Base-by-base conservation (phyloP, 2,113 vertebrate species). In the Vulpes lagopus region DNA sequence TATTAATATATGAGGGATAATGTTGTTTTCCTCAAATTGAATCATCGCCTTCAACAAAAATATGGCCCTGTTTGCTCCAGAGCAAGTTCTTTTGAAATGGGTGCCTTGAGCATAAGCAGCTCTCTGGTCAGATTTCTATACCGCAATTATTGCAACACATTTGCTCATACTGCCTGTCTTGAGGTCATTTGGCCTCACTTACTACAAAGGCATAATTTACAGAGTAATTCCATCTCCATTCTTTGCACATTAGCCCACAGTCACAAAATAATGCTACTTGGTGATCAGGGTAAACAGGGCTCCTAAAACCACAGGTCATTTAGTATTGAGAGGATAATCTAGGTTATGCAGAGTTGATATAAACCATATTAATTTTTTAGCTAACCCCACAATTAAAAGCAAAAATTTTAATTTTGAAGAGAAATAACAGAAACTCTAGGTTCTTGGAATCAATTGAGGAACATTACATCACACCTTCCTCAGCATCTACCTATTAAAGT, bases 181-280 rank as follows among this genome's bases (percentile, higher is more conserved):
- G 16, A 35, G 73, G 59, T 51, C 67, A 43, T 32, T 49, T 35
- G 83, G 64, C 35, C 51, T 59, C 38, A 43, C 83, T 89, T 90
- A 96, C 27, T 78, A 95, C 69, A 85, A 95, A 73, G 15, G 15
- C 27, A 27, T 87, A 16, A 55, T 92, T 81, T 67, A 88, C 79
- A 43, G 71, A 87, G 91, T 84, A 88, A 92, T 55, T 84, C 35
- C 51, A 22, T 38, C 38, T 73, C 78, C 76, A 8, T 53, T 83
- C 89, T 79, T 51, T 65, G 17, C 57, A 76, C 86, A 35, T 91
- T 89, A 84, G 35, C 49, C 73, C 59, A 55, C 9, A 57, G 7
- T 71, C 69, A 71, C 32, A 20, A 87, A 91, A 30, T 3, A 55
- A 53, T 79, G 35, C 64, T 74, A 57, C 25, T 38, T 35, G 73